Base-by-base conservation (phyloP, 2,888 invertebrate genomes). In the Drosophila demipolita region DNA sequence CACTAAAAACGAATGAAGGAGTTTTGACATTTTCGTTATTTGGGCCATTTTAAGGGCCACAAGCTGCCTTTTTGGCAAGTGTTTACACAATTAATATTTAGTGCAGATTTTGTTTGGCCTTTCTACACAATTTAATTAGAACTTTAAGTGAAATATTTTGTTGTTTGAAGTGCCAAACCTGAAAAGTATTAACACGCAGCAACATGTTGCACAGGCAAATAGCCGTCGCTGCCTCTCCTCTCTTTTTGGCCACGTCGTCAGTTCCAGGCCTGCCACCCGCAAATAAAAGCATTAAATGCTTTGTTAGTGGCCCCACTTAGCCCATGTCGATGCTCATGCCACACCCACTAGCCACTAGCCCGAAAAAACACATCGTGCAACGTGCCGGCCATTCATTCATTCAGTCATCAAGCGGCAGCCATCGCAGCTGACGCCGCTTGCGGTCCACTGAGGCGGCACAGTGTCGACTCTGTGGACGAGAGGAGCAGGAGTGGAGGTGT, bases 241-340 rank as follows among this genome's bases (percentile, higher is more conserved):
- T 15, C 62, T 15, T 66, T 75, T 75, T n/a, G 58, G 11, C 64
- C 49, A 53, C 52, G 75, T 67, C 68, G 82, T 75, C 83, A 81
- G 66, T 79, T 89, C 71, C 77, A 75, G 87, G 85, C 81, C 77
- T 87, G 83, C 80, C 80, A 74, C 90, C 83, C 90, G 78, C 83
- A 89, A 84, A 89, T 84, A 87, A 87, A 87, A 89, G 82, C 88
- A 87, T 89, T 85, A 80, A 86, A 89, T 82, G 88, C 75, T 86
- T 87, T 87, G 90, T 80, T 88, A 75, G 75, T 69, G 79, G 65
- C 65, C 59, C 66, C 76, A 68, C 66, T 60, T 9, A 17, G 20
- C 52, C 38, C 42, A 58, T 66, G 40, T 66, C 59, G 20, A 15
- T 45, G 15, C 23, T 45, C 61, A 32, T n/a, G 33, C 26, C 59